These are phyloP conservation scores for Metridium senile DNA, from an alignment of 92 coral and sea anemone genomes.

Conservation along the genomic window DNA sequence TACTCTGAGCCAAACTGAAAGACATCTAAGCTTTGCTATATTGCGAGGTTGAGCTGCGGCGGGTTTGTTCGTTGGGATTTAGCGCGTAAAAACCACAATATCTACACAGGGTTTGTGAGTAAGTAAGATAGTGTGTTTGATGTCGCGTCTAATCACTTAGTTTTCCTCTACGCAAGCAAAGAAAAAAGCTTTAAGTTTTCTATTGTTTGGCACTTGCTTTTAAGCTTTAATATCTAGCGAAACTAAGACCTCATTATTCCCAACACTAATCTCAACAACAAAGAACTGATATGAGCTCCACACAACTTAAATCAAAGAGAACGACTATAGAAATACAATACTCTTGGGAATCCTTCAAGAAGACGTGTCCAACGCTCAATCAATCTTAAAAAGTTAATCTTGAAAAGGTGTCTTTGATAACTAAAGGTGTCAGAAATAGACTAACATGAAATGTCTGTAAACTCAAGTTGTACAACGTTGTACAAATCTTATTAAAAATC, in stretches of 20 bases:
- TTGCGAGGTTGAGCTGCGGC: background rate
- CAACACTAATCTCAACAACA: conserved; percentile 8
- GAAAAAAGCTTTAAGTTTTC: conserved; percentile 16
- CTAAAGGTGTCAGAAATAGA: background rate
- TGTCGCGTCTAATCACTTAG: background rate
- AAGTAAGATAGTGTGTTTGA: background rate
- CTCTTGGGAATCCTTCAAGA: conserved; percentile 16
- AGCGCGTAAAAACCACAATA: background rate
- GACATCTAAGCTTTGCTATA: background rate
- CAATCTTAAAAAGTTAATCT: background rate
- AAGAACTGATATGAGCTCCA: conserved; percentile 8
- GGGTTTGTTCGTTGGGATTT: background rate
- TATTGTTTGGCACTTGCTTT: conserved; percentile 37
- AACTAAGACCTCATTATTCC: conserved; percentile 13
- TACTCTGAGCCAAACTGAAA: background rate
- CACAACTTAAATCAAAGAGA: conserved; percentile 8
- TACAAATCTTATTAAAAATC: too few relatives aligned
- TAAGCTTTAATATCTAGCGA: conserved; percentile 20
- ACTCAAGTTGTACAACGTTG: background rate
- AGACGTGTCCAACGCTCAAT: background rate
- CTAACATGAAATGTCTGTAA: background rate
- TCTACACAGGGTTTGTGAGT: background rate
- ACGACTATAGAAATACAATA: background rate
- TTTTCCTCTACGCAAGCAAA: background rate
- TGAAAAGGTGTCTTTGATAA: background rate